phyloP scores from a whole-genome alignment of 2,113 vertebrate genomes.

The Rousettus leschenaultii region DNA sequence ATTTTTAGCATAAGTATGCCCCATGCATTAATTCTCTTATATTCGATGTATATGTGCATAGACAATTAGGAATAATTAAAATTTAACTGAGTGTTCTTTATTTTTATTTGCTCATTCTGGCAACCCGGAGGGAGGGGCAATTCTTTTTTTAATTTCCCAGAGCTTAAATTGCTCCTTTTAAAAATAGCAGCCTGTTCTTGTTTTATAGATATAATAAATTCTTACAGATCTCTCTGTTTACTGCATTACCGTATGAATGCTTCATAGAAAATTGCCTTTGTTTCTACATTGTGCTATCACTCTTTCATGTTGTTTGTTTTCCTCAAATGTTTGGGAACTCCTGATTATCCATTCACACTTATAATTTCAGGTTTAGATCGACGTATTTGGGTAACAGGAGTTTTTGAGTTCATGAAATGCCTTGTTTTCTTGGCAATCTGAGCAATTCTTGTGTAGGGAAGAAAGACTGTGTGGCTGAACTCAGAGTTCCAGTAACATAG shows the following conservation, averaged over 20 bases:
- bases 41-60: not conserved
- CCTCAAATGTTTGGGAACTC: not conserved
- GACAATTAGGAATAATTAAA: slow-evolving; percentile 22
- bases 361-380: not conserved
- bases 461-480: not conserved
- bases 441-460: not conserved
- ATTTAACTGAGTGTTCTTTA: slow-evolving; percentile 18
- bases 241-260: not conserved
- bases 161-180: slow-evolving; percentile 40
- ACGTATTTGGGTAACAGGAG: not conserved
- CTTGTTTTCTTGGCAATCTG: not conserved
- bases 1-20: slow-evolving; percentile 11
- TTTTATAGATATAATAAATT: not conserved
- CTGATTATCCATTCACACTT: not conserved
- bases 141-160: not conserved
- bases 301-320: not conserved
- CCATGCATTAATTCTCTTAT: slow-evolving; percentile 14
- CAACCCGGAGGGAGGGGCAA: not conserved
- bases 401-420: not conserved
- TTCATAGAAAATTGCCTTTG: not conserved
- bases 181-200: slow-evolving; percentile 18
- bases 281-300: not conserved
- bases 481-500: not conserved
- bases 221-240: not conserved
- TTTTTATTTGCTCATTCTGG: slow-evolving; percentile 31